Conservation (phyloP, 2,888 invertebrate genomes). For the Gerris lacustris region DNA sequence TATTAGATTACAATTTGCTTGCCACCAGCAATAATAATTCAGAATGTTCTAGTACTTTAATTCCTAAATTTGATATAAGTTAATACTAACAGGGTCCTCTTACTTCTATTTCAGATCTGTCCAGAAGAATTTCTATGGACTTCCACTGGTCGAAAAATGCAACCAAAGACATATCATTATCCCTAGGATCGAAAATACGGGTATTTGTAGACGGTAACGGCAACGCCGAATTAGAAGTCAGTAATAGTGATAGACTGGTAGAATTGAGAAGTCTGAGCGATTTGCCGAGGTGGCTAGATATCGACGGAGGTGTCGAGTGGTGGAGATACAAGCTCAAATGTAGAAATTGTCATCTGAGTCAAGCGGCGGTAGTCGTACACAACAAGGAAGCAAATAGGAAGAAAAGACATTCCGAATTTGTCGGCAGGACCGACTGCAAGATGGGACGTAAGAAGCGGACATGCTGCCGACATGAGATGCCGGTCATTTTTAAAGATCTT, state of each 20-base stretch:
- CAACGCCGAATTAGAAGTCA: neutral
- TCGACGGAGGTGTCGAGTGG: neutral
- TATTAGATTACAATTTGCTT: no score
- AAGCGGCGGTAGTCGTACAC: neutral
- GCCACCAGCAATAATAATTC: no score
- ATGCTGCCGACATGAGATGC: slow-evolving; percentile 55
- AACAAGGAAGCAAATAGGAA: slow-evolving; percentile 12
- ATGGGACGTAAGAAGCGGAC: slow-evolving; percentile 23
- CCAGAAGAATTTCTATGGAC: neutral
- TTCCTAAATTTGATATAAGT: no score
- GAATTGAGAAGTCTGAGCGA: neutral
- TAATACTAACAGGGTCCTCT: no score
- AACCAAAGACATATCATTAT: neutral
- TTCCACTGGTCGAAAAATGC: neutral
- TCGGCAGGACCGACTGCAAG: slow-evolving; percentile 31
- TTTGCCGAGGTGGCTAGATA: neutral
- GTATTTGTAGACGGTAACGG: neutral
- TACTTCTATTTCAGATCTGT: neutral
- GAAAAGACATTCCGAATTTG: slow-evolving; percentile 11
- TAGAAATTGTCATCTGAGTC: neutral
- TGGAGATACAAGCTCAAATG: neutral
- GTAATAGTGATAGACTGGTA: neutral
- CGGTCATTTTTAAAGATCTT: slow-evolving; percentile 52
- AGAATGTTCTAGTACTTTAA: no score
- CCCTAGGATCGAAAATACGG: neutral